Percentiles rank a stretch among this genome's conserved stretches.
Conservation (phyloP, 2,113 vertebrate species). For the Leucoraja erinaceus region DNA sequence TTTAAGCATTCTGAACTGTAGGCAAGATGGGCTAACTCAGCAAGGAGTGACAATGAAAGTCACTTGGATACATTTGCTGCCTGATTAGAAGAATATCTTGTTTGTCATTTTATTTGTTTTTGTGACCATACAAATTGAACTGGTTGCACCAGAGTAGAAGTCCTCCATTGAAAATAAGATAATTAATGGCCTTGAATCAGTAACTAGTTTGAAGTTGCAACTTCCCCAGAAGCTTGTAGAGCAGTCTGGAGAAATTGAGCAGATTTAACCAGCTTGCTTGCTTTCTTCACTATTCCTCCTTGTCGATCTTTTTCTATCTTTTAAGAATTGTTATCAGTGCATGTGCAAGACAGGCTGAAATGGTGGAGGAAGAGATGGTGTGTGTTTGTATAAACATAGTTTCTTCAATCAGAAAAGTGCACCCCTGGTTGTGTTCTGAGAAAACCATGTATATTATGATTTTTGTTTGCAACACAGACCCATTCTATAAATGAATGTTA, state of each 20-base stretch:
- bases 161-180: background rate
- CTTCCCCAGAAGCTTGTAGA: background rate
- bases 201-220: background rate
- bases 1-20: background rate
- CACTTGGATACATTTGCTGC: background rate
- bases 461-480: no score
- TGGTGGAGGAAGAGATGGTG: no score
- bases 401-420: no score
- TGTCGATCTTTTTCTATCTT: no score
- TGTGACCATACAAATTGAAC: background rate
- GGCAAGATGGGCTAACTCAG: background rate
- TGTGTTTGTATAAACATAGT: no score
- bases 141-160: background rate
- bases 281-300: no score
- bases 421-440: no score
- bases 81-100: background rate
- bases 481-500: no score
- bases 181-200: background rate
- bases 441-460: no score
- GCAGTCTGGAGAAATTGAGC: background rate
- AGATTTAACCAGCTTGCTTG: background rate
- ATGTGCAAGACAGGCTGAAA: no score
- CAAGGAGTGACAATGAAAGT: no score
- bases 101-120: background rate
- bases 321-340: no score